Evolutionary conservation across 2,797 vertebrate genomes (phyloP).

Genomic region (Platalea minor): DNA sequence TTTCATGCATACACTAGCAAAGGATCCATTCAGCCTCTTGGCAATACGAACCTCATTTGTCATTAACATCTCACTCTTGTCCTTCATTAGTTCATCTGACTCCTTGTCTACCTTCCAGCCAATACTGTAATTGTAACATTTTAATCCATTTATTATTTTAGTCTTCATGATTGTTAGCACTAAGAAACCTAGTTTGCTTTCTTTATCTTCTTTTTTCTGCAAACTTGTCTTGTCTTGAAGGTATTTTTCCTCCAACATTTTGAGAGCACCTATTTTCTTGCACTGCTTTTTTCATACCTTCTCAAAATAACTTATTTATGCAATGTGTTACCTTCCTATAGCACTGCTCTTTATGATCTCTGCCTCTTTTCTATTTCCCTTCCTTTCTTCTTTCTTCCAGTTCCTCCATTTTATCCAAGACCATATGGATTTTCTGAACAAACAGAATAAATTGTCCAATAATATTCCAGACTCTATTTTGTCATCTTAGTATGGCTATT

Average conservation of each 20-base stretch:
- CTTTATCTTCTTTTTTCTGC: not conserved
- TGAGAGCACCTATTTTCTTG: not conserved
- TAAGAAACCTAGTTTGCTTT: not conserved
- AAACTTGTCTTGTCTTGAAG: not conserved
- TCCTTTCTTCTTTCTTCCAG: not conserved
- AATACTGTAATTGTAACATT: not conserved
- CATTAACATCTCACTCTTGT: constrained; percentile 33
- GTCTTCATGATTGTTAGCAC: not conserved
- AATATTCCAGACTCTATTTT: not conserved
- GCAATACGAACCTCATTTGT: constrained; percentile 54
- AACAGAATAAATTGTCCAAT: not conserved
- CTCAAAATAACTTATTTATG: not conserved
- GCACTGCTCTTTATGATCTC: not conserved
- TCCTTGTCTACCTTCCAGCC: not conserved
- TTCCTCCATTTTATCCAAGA: not conserved
- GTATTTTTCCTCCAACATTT: not conserved
- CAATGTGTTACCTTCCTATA: not conserved
- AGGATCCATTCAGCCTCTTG: constrained; percentile 58
- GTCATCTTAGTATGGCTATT: not conserved
- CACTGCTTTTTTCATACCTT: not conserved
- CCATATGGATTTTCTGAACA: not conserved
- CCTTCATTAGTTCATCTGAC: constrained; percentile 25
- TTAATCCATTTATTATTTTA: constrained; percentile 29
- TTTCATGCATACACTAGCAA: constrained; percentile 32
- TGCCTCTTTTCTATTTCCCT: not conserved